These are phyloP conservation scores for Onchidella celtica DNA, from an alignment of 2,888 invertebrate species.

Conservation along the genomic window DNA sequence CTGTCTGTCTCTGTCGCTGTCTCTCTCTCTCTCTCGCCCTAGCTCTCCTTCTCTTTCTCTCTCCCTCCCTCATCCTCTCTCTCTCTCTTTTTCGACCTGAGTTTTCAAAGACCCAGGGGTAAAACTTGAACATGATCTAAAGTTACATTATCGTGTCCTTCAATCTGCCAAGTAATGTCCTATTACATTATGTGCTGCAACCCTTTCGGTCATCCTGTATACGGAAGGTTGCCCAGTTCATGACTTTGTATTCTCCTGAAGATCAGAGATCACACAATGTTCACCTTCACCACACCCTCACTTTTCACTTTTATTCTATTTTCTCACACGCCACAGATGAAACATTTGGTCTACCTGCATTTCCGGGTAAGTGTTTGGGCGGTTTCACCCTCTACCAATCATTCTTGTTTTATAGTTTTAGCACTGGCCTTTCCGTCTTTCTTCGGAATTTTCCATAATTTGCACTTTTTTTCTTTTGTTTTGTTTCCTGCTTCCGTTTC, in stretches of 20 bases:
- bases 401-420: background rate
- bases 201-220: too few species aligned
- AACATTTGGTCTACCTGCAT: slow-evolving; percentile 18
- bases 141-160: too few species aligned
- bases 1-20: background rate
- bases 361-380: slow-evolving; percentile 23
- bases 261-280: too few species aligned
- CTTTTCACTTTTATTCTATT: too few species aligned
- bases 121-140: too few species aligned
- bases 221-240: too few species aligned
- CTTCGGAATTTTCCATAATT: too few species aligned
- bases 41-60: background rate
- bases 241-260: too few species aligned
- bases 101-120: too few species aligned
- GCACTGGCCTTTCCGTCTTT: background rate
- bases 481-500: background rate
- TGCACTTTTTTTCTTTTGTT: background rate
- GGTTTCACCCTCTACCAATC: background rate
- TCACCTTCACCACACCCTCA: too few species aligned
- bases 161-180: too few species aligned
- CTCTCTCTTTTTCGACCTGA: background rate
- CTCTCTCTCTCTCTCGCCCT: slow-evolving; percentile 5
- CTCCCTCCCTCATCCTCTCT: background rate
- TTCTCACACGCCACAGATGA: slow-evolving; percentile 18
- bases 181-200: too few species aligned